Evolutionary conservation across 2,113 vertebrate genomes (phyloP).

Genomic region (Scomber colias): DNA sequence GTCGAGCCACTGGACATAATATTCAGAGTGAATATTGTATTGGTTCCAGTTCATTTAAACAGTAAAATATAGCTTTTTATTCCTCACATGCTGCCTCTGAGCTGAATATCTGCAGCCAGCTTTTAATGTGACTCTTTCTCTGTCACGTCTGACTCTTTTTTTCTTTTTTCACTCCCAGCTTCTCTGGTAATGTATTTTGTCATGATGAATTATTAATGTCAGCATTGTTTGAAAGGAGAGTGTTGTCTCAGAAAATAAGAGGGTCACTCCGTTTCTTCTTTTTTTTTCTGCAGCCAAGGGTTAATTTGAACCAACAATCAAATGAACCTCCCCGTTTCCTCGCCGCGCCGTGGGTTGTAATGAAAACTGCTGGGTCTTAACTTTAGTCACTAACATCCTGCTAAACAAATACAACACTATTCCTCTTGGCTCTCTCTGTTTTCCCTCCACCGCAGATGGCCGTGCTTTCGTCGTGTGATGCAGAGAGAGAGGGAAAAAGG

Average conservation of each 20-base stretch:
- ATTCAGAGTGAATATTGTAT: background rate
- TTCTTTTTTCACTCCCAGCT: constrained; percentile 3
- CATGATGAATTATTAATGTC: constrained; percentile 71
- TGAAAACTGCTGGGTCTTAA: constrained; percentile 53
- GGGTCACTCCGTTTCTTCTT: constrained; percentile 51
- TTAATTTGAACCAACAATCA: constrained; percentile 75
- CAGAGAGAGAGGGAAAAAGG: constrained; percentile 52
- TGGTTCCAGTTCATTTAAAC: constrained; percentile 35
- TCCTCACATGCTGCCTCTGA: constrained; percentile 17
- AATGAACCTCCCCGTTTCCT: constrained; percentile 64
- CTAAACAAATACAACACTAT: constrained; percentile 54
- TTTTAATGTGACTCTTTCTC: constrained; percentile 33
- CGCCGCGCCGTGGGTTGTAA: constrained; percentile 10
- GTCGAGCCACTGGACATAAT: constrained; percentile 29
- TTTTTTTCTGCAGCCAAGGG: constrained; percentile 43
- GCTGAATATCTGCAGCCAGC: constrained; percentile 16
- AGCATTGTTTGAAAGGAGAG: constrained; percentile 47
- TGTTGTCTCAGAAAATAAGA: constrained; percentile 70
- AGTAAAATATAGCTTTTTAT: constrained; percentile 13
- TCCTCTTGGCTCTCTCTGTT: constrained; percentile 43
- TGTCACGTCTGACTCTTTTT: constrained; percentile 20
- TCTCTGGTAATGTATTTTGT: constrained; percentile 54
- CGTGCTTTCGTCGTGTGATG: constrained; percentile 44
- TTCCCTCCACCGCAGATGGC: constrained; percentile 52
- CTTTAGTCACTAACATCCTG: constrained; percentile 68